phyloP scores from a whole-genome alignment of 2,113 vertebrate genomes.

The Bubo blakistoni region DNA sequence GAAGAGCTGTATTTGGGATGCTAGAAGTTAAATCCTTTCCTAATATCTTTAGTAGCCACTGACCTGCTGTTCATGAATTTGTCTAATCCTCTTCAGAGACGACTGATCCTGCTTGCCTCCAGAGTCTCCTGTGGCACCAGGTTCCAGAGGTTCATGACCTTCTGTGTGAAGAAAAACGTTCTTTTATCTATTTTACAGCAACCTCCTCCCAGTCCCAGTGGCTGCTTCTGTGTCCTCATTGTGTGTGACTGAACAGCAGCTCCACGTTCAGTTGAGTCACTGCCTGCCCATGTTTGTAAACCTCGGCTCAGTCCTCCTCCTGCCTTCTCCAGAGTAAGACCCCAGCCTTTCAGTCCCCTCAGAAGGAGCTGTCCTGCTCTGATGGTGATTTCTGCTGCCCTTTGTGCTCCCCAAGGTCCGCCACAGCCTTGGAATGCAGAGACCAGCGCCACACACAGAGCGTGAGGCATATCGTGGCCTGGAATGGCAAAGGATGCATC shows the following conservation, averaged over 20 bases:
- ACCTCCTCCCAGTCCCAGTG: background rate
- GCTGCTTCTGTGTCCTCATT: background rate
- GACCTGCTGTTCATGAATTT: background rate
- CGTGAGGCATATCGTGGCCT: fast-evolving
- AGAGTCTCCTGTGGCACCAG: background rate
- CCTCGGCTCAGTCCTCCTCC: background rate
- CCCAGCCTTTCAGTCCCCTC: too few species aligned
- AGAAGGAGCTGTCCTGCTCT: background rate
- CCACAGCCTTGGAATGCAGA: too few species aligned
- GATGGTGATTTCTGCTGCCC: background rate
- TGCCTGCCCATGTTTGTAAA: background rate
- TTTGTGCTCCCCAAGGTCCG: background rate
- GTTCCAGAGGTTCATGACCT: background rate
- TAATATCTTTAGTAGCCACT: background rate
- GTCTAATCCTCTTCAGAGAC: background rate
- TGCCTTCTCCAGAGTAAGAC: background rate
- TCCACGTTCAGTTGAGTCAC: background rate
- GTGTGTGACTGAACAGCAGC: background rate
- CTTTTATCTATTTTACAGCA: background rate
- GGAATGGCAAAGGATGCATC: too few species aligned
- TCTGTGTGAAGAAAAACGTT: background rate
- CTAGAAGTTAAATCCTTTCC: background rate
- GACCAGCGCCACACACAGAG: too few species aligned
- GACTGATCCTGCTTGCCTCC: background rate
- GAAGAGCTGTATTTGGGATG: background rate